phyloP scores from a whole-genome alignment of 2,888 invertebrate species.

The Campaea margaritaria region DNA sequence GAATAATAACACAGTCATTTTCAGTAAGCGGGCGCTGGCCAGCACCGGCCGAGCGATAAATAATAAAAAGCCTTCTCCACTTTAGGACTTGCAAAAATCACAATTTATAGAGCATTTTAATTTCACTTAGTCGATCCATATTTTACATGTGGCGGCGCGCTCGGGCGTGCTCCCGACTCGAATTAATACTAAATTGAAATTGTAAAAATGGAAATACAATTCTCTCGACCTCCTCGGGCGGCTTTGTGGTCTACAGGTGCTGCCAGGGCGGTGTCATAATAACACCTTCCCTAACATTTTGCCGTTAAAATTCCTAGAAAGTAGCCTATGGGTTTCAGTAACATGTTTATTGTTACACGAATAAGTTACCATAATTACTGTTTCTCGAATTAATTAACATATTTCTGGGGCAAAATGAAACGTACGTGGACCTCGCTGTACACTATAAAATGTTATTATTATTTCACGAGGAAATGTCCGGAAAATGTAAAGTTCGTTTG shows the following conservation, averaged over 20 bases:
- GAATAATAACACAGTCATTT: constrained; percentile 82
- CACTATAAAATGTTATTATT: constrained; percentile 23
- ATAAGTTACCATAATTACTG: not conserved
- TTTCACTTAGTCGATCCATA: constrained; percentile 86
- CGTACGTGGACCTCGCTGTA: constrained; percentile 42
- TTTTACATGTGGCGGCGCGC: constrained; percentile 84
- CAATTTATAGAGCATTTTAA: constrained; percentile 86
- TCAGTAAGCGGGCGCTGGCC: constrained; percentile 77
- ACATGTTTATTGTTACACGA: not conserved
- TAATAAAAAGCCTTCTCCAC: constrained; percentile 85
- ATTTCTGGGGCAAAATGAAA: constrained; percentile 32
- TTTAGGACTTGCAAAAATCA: constrained; percentile 86
- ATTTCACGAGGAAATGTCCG: constrained; percentile 38
- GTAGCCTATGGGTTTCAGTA: not conserved
- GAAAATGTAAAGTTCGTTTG: constrained; percentile 50
- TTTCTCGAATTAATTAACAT: constrained; percentile 27
- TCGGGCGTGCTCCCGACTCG: constrained; percentile 78
- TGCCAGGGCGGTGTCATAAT: constrained; percentile 71
- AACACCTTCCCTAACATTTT: constrained; percentile 71
- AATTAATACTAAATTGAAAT: constrained; percentile 86
- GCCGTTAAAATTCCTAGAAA: not conserved
- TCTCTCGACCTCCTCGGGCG: constrained; percentile 75
- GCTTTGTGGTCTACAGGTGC: constrained; percentile 71
- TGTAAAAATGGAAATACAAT: constrained; percentile 86
- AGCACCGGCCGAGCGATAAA: constrained; percentile 78